A percentile compares a stretch with the other conserved stretches of the same genome.
These are phyloP conservation scores for Tretioscincus oriximinensis DNA, from an alignment of 2,113 vertebrate species.

Conservation along the genomic window DNA sequence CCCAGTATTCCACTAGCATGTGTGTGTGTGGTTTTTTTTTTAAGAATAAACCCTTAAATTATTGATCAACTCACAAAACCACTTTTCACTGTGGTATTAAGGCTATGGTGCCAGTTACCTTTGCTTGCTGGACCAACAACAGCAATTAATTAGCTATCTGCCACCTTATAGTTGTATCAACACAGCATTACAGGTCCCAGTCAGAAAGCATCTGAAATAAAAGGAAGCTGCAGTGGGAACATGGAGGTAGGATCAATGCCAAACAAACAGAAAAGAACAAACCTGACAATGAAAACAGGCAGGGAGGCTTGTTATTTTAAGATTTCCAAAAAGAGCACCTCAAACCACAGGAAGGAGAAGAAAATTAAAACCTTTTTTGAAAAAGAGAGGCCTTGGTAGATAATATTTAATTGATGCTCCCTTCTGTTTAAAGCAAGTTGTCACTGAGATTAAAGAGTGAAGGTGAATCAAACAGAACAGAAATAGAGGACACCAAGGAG, in stretches of 20 bases:
- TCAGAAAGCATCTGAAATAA: slow-evolving; percentile 18
- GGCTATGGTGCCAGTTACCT: background rate
- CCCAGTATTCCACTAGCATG: background rate
- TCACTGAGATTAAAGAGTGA: slow-evolving; percentile 49
- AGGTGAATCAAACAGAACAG: slow-evolving; percentile 41
- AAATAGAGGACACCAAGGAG: slow-evolving; percentile 42
- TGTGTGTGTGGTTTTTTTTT: too few relatives aligned
- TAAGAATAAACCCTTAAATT: background rate
- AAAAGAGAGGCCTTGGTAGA: slow-evolving; percentile 38
- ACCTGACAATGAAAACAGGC: slow-evolving; percentile 42
- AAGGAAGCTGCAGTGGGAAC: slow-evolving; percentile 25
- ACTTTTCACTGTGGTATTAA: background rate
- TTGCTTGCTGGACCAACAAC: background rate
- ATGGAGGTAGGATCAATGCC: background rate
- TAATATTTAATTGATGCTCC: slow-evolving; percentile 48
- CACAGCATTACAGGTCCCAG: slow-evolving; percentile 1
- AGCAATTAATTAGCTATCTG: background rate
- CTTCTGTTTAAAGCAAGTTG: slow-evolving; percentile 29
- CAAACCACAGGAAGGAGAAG: slow-evolving; percentile 53
- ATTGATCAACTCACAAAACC: background rate
- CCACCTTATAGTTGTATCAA: background rate
- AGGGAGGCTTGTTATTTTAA: slow-evolving; percentile 33
- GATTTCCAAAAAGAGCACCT: slow-evolving; percentile 52
- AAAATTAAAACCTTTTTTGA: slow-evolving; percentile 61
- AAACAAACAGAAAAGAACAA: slow-evolving; percentile 45